Evolutionary conservation across 2,888 invertebrate species (phyloP), one percentile per base, ranked within the genome.

Genomic region (Drosophila austrosaltans): DNA sequence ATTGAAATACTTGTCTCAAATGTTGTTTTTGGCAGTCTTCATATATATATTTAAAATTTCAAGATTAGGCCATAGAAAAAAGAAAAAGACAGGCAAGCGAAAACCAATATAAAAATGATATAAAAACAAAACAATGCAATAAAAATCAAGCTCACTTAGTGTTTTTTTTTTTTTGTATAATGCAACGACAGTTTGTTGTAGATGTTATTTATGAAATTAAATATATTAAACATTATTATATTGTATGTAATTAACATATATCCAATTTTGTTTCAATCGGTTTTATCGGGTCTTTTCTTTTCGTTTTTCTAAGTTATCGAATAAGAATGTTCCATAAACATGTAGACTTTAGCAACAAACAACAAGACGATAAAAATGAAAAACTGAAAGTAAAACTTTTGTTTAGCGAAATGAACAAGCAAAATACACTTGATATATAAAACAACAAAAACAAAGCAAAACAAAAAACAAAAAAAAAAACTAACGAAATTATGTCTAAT

Each of bases 301-400:
- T 16, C 16, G 16, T 16, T 16, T 16, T 0, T 16, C 16, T 16
- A 16, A 48, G 48, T 82, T 79, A 82, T 87, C 80, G 66, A 69
- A 83, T 77, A 79, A 84, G 82, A 81, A 83, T 90, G 86, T 89
- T 88, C 89, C 89, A 79, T 80, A 81, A 90, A 82, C 86, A 75
- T 71, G 89, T 89, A 85, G 85, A 85, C 85, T 85, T 83, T 88
- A 85, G 85, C 74, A 88, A 88, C 85, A 85, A 61, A 83, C 75
- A 81, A 63, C 48, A 89, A 89, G 85, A 85, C 85, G 85, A 85
- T 85, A 85, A 85, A 85, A 88, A 85, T 85, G 89, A 85, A 85
- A 88, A 85, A 85, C 89, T 85, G 78, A 83, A 88, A 88, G 81
- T 89, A 85, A 72, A 76, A 62, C 68, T 83, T 81, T 81, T 72